Base-by-base conservation (phyloP, 2,797 vertebrate genomes). In the Thunnus albacares region DNA sequence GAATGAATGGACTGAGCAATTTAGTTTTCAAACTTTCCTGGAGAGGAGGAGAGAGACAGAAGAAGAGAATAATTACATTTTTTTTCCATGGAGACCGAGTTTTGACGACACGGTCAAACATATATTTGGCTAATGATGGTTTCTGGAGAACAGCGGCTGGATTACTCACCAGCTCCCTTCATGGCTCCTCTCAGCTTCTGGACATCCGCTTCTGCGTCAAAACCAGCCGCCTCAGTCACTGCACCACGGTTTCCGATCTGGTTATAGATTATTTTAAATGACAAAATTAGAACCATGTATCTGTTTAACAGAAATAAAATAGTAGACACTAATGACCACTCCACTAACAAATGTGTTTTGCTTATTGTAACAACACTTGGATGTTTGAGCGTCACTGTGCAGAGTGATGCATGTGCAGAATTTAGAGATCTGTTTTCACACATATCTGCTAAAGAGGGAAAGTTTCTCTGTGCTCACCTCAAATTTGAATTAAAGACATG, bases 101-200 rank as follows among this genome's bases (percentile, higher is more conserved):
- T 49, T 70, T 67, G 64, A 82, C 47, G 59, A 43, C 71, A 57
- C 5, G 0, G 45, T 59, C 1, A 35, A 70, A 64, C 26, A 5
- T 79, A 51, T 71, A 33, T 81, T 73, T 73, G 73, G 55, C 35
- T 64, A 30, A 66, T 58, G 61, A 43, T 14, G 47, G 8, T 69
- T 67, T 84, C 24, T 70, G 69, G 10, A n/a, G 24, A 56, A 64
- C 3, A 55, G 22, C 2, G 11, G 61, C 10, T 56, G 20, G 24
- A 20, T 76, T 76, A 90, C 97, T 97, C 84, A 99, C 98, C 98
- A 0, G 94, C 24, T 66, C 98, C 98, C 87, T 99, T 99, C 98
- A 99, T 99, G 75, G 98, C 97, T 57, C 87, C 95, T 83, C 96
- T 92, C 22, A 99, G 95, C 14, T 80, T 94, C 82, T 97, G 92